Evolutionary conservation across 2,888 invertebrate species (phyloP).

Genomic region (Hemistola chrysoprasaria): DNA sequence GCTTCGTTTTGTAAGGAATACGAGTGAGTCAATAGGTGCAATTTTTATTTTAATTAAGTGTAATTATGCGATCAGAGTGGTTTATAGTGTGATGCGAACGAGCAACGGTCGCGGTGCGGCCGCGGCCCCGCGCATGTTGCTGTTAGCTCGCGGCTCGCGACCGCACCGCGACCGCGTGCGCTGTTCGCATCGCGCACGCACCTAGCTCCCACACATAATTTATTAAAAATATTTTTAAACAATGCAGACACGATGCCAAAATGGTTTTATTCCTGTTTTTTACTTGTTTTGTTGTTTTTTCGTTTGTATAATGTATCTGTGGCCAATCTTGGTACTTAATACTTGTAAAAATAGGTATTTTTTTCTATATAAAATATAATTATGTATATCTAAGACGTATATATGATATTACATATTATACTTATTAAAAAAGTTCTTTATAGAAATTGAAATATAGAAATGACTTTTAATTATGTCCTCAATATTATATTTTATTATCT

Average conservation of each 20-base stretch:
- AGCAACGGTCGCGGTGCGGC: conserved; percentile 31
- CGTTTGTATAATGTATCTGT: conserved; percentile 79
- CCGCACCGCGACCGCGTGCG: conserved; percentile 13
- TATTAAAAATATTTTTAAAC: conserved; percentile 70
- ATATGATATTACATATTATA: conserved; percentile 77
- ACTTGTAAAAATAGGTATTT: conserved; percentile 80
- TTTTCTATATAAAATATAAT: conserved; percentile 80
- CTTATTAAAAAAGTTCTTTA: conserved; percentile 78
- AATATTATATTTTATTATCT: conserved; percentile 9
- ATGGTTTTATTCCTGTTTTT: conserved; percentile 81
- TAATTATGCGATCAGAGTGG: conserved; percentile 43
- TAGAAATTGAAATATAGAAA: conserved; percentile 74
- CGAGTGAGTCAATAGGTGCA: conserved; percentile 80
- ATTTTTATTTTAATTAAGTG: conserved; percentile 75
- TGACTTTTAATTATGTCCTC: conserved; percentile 68
- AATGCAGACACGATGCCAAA: conserved; percentile 80
- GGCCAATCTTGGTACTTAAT: conserved; percentile 81
- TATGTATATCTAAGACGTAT: conserved; percentile 79
- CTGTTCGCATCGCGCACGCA: conserved; percentile 21
- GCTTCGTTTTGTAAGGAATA: conserved; percentile 70
- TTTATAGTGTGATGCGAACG: no score
- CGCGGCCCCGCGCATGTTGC: conserved; percentile 23
- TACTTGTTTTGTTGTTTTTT: conserved; percentile 80
- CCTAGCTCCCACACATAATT: conserved; percentile 62
- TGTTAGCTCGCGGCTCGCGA: conserved; percentile 24